Evolutionary conservation across 2,888 invertebrate species (phyloP), one percentile per base, ranked within the genome.

Genomic region (Nymphalis c-album): DNA sequence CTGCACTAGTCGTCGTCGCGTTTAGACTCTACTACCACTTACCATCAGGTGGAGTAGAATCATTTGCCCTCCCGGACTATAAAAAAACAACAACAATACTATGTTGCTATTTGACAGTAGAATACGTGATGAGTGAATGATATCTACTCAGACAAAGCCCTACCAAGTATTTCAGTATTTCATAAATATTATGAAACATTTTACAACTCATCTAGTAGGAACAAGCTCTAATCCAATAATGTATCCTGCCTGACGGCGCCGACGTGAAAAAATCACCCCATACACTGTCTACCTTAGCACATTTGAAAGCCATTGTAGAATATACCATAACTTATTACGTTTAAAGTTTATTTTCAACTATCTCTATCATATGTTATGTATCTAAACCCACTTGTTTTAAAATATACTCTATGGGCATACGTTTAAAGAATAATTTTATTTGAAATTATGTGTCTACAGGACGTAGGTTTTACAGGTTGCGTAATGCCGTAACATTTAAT

Each of bases 191-290:
- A 35, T 57, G n/a, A n/a, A n/a, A 55, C 55, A 17, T n/a, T 17
- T 17, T 31, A 55, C 31, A 17, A 31, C 55, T 8, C 46, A 45
- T 61, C 57, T 60, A 68, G 64, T 64, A 64, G 60, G 59, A 45
- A 59, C 64, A 18, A 20, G 22, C 16, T 22, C 46, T 71, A 69
- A 71, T 71, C 71, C 62, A 69, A 71, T 71, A 63, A 64, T 18
- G 59, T 63, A 69, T 67, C 61, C 68, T 71, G 53, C 63, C 60
- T 64, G 53, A n/a, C 63, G 48, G 17, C 60, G 59, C 18, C 57
- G 45, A 63, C 61, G 18, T 61, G 58, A 64, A 68, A 69, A 59
- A 61, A 57, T 63, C 67, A 55, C 60, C 50, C 55, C 46, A 35
- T 60, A 26, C 35, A 8, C 59, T 13, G 20, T 22, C 22, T 58